Percentiles rank a stretch among this genome's conserved stretches.
phyloP scores from a whole-genome alignment of 2,797 vertebrate genomes.

The Mus minutoides region DNA sequence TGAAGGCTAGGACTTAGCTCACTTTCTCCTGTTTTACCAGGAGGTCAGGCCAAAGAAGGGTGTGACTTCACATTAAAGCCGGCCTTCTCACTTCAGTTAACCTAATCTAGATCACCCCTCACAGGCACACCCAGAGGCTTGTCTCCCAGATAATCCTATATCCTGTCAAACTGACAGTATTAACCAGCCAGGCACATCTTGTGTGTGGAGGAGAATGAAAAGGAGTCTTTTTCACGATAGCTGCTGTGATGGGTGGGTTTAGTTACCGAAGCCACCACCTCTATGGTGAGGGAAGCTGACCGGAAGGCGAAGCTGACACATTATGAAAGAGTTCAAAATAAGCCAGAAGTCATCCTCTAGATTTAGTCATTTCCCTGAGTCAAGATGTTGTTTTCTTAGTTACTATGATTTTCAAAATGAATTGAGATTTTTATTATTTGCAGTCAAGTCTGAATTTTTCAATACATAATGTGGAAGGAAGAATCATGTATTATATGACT shows the following conservation, averaged over 20 bases:
- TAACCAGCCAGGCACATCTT: not conserved
- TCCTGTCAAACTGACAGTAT: not conserved
- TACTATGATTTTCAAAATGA: not conserved
- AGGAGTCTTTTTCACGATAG: not conserved
- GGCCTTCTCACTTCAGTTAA: not conserved
- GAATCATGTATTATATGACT: not conserved
- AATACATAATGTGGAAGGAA: not conserved
- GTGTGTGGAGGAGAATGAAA: not conserved
- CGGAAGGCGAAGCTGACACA: conserved; percentile 14
- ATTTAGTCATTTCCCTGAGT: conserved; percentile 40
- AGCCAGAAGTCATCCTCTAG: not conserved
- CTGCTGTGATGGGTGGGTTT: not conserved
- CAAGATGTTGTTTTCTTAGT: not conserved
- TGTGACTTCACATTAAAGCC: not conserved
- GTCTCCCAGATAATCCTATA: not conserved
- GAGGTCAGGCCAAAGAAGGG: not conserved
- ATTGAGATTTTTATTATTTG: conserved; percentile 47
- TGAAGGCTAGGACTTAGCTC: not conserved
- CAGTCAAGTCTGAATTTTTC: conserved; percentile 34
- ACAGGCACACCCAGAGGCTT: not conserved
- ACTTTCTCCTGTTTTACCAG: not conserved
- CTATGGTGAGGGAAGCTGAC: conserved; percentile 7
- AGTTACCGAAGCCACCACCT: not conserved
- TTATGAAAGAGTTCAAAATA: not conserved
- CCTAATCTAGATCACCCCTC: not conserved